Base-by-base conservation (phyloP, 2,888 invertebrate genomes). In the Eugnorisma glareosa region DNA sequence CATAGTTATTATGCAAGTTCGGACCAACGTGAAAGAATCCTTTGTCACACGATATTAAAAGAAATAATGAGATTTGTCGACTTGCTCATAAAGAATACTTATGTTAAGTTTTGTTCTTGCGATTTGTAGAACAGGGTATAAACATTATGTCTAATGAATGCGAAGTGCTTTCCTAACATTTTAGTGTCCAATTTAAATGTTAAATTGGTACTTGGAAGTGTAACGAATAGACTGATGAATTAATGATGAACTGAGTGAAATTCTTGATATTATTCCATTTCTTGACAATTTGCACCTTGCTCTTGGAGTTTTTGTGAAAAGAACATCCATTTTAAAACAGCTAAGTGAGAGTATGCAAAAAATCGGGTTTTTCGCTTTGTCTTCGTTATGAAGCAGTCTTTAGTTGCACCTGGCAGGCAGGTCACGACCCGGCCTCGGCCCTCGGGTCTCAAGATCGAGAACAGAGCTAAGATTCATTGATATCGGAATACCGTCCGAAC, bases 391-490 rank as follows among this genome's bases (percentile, higher is more conserved):
- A 54, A 78, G 77, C 59, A 75, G 82, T 81, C 89, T 82, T 91
- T 87, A 89, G 83, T 82, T 85, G 87, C 92, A 92, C 92, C 92
- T 93, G 93, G 90, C 90, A 88, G 88, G 78, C 89, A 87, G 92
- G 92, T 92, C 93, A 90, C 90, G 93, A 93, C 91, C 93, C 83
- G 82, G 83, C 89, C 89, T 88, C 88, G 86, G 87, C 86, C 86
- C 89, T 86, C 82, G 70, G 88, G 83, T 86, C 88, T 86, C 85
- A 85, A 90, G 90, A 91, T 90, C 89, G 89, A 84, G 89, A 84
- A 84, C 86, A 88, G 81, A 85, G 87, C 88, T 82, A 83, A 90
- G 92, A 91, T 92, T 89, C 89, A 90, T 90, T 89, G 92, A 91
- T 92, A 92, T 90, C 89, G 86, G 86, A 90, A 89, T 88, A 88